Percentiles rank a stretch among this genome's conserved stretches.
These are phyloP conservation scores for Corynorhinus townsendii DNA, from an alignment of 2,113 vertebrate species.

Conservation along the genomic window DNA sequence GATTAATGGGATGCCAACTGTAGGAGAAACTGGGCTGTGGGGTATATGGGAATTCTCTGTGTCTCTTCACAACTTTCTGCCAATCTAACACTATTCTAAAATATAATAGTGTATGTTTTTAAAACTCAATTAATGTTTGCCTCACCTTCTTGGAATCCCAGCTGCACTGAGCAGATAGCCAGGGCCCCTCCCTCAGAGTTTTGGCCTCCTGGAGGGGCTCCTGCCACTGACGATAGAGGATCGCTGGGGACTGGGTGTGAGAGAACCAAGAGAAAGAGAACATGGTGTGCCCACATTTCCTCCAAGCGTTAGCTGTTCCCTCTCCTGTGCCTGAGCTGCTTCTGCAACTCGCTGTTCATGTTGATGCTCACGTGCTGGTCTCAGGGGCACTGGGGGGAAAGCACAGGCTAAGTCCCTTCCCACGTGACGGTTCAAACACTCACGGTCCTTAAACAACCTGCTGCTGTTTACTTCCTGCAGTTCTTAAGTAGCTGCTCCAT, in stretches of 20 bases:
- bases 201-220: neutral
- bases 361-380: neutral
- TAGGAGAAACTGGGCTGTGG: neutral
- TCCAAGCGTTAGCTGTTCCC: too few species aligned
- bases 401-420: fast-evolving
- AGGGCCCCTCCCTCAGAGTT: neutral
- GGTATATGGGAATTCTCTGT: neutral
- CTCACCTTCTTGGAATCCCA: neutral
- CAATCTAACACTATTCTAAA: neutral
- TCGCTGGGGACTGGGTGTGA: neutral
- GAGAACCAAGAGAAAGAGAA: neutral
- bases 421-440: neutral
- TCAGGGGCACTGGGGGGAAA: fast-evolving
- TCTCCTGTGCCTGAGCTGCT: neutral
- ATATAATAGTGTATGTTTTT: neutral
- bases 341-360: fast-evolving
- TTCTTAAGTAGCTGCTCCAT: neutral
- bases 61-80: neutral
- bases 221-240: neutral
- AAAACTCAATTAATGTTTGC: neutral
- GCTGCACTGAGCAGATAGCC: neutral
- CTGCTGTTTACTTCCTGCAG: neutral
- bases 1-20: neutral
- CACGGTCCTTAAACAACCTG: neutral
- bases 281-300: neutral